Evolutionary conservation across 2,797 vertebrate genomes (phyloP).

Genomic region (Myripristis murdjan): DNA sequence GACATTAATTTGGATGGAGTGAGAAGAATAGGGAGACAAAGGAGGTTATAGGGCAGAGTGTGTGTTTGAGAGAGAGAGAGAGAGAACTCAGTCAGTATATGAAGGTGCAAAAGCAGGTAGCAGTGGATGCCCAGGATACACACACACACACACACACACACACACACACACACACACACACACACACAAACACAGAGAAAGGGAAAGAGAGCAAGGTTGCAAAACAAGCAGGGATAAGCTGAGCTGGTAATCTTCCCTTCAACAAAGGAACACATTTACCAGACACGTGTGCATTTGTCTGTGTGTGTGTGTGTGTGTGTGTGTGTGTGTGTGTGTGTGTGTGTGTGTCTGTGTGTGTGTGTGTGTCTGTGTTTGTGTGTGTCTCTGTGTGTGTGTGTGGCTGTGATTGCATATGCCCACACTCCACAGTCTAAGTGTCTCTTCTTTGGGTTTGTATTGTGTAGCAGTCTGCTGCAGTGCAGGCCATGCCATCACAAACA

Average conservation of each 20-base stretch:
- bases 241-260: conserved; percentile 71
- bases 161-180: conserved; percentile 18
- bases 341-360: conserved; percentile 31
- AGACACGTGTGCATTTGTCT: conserved; percentile 60
- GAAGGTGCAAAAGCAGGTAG: conserved; percentile 35
- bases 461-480: conserved; percentile 58
- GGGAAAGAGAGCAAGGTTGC: conserved; percentile 39
- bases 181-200: too few relatives aligned
- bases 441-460: conserved; percentile 71
- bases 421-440: conserved; percentile 65
- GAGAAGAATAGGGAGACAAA: not conserved
- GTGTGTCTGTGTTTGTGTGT: too few relatives aligned
- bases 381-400: too few relatives aligned
- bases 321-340: conserved; percentile 33
- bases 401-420: conserved; percentile 38
- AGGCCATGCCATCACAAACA: conserved; percentile 76
- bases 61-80: conserved; percentile 8
- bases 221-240: conserved; percentile 65
- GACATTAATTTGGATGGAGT: not conserved
- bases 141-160: conserved; percentile 5
- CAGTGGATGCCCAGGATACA: too few relatives aligned
- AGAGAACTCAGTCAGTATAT: conserved; percentile 26
- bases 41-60: not conserved
- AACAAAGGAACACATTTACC: conserved; percentile 75
- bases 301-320: conserved; percentile 33